Evolutionary conservation across 2,888 invertebrate genomes (phyloP), one percentile per base, ranked within the genome.

Genomic region (Ernsta delagoae): DNA sequence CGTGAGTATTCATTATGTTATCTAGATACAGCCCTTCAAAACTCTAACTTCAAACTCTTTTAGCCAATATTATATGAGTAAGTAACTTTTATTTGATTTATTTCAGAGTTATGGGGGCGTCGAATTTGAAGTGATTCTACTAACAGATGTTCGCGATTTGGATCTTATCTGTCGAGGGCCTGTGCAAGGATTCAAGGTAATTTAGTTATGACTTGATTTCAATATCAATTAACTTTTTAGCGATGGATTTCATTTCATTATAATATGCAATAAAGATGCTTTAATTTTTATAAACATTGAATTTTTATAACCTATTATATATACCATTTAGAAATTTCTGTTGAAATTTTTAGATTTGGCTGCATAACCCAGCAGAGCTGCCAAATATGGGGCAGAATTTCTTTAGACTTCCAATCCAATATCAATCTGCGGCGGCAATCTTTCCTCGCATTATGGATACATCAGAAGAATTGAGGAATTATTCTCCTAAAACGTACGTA

Each of bases 151-250:
- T 16, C 81, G 92, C 16, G 95, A 96, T 77, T 85, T 95, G 61
- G 96, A 96, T 78, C 94, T 94, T 76, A 79, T 95, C 65, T 96
- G 96, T 73, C 89, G 94, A 57, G 95, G 95, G 0, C 95, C 95
- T 0, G 94, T 95, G 0, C 95, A 95, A 83, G 95, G 96, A 94
- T 59, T 59, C 11, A 59, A 59, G 43, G 59, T 59, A 0, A 54
- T 54, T 2, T 11, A n/a, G n/a, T n/a, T n/a, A n/a, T n/a, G n/a
- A n/a, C n/a, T n/a, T n/a, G n/a, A 11, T 48, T 48, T 48, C 16
- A 48, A 4, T 3, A 48, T 16, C 12, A 12, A 48, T 16, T 4
- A 36, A 36, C 36, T 36, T 36, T 4, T 36, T 36, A 36, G 5
- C 5, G 36, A 36, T 36, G 36, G 36, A 36, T 36, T 36, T 36